These are phyloP conservation scores for Dasysyrphus tricinctus DNA, from an alignment of 2,888 invertebrate species.

Conservation along the genomic window DNA sequence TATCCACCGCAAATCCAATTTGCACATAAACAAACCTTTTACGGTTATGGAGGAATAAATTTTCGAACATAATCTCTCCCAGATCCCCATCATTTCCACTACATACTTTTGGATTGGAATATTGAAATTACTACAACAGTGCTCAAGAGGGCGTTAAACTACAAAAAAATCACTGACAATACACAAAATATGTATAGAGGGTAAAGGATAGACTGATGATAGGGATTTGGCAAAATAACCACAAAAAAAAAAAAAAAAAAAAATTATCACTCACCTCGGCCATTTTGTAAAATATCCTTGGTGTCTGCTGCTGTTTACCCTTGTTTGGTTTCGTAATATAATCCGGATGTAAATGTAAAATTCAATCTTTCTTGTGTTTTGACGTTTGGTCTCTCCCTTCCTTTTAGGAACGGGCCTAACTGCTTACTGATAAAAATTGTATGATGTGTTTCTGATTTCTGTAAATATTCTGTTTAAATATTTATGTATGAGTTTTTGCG, in stretches of 20 bases:
- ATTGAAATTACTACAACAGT: neutral
- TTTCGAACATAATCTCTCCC: slow-evolving; percentile 26
- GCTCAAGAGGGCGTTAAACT: slow-evolving; percentile 46
- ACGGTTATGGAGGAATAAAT: slow-evolving; percentile 32
- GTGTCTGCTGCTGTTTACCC: slow-evolving; percentile 13
- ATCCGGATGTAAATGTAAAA: slow-evolving; percentile 59
- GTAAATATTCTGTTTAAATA: slow-evolving; percentile 52
- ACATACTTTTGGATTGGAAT: neutral
- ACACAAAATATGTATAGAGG: neutral
- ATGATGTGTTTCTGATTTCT: slow-evolving; percentile 48
- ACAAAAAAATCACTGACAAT: slow-evolving; percentile 43
- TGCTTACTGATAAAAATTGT: slow-evolving; percentile 43
- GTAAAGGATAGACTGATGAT: neutral
- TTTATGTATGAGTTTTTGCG: slow-evolving; percentile 54
- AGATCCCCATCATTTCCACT: neutral
- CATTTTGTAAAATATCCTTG: slow-evolving; percentile 50
- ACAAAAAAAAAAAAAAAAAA: slow-evolving; percentile 6
- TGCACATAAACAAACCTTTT: slow-evolving; percentile 39
- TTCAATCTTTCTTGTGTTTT: slow-evolving; percentile 38
- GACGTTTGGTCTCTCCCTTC: neutral
- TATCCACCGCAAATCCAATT: slow-evolving; percentile 53
- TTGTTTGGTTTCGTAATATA: slow-evolving; percentile 26
- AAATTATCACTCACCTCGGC: slow-evolving; percentile 60
- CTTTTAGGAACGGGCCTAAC: neutral
- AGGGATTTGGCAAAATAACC: neutral